These are phyloP conservation scores for Drosophila ficusphila DNA, from an alignment of 1,140 invertebrate species.

Conservation along the genomic window DNA sequence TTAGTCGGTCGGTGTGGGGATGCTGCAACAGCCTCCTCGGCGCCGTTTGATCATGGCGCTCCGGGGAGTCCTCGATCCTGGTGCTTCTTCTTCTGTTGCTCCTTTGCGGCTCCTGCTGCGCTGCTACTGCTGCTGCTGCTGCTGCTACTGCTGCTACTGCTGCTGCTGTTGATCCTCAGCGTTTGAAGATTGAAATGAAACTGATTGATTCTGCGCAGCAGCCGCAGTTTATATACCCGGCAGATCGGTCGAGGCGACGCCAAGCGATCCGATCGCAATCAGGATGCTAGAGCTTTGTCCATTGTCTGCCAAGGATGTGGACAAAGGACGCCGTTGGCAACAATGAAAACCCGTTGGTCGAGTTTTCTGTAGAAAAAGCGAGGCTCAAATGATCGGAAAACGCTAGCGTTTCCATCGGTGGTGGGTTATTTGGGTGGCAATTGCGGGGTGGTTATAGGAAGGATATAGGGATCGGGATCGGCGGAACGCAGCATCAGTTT, in stretches of 20 bases:
- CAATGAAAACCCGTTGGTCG: conserved; percentile 73
- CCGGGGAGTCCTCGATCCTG: conserved; percentile 51
- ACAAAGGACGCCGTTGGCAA: conserved; percentile 63
- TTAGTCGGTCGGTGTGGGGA: conserved; percentile 21
- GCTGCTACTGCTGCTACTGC: conserved; percentile 69
- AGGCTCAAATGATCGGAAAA: conserved; percentile 64
- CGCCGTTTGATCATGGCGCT: conserved; percentile 62
- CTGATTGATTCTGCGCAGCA: conserved; percentile 83
- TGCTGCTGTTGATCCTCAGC: conserved; percentile 73
- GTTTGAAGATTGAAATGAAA: conserved; percentile 83
- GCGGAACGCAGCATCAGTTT: conserved; percentile 41
- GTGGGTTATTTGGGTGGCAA: conserved; percentile 56
- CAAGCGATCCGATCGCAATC: conserved; percentile 49
- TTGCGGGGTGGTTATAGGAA: conserved; percentile 49
- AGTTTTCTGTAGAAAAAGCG: conserved; percentile 80
- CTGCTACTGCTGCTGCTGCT: conserved; percentile 60
- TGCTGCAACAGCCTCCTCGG: conserved; percentile 68
- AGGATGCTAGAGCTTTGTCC: conserved; percentile 72
- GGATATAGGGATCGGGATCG: conserved; percentile 10
- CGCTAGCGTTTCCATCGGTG: conserved; percentile 60
- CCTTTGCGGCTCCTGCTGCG: conserved; percentile 45
- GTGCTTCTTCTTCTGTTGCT: conserved; percentile 56
- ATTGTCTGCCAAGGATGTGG: conserved; percentile 70
- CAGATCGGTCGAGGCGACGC: conserved; percentile 28
- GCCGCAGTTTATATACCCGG: conserved; percentile 69